phyloP scores from a whole-genome alignment of 2,888 invertebrate genomes.

The Dolomedes plantarius region DNA sequence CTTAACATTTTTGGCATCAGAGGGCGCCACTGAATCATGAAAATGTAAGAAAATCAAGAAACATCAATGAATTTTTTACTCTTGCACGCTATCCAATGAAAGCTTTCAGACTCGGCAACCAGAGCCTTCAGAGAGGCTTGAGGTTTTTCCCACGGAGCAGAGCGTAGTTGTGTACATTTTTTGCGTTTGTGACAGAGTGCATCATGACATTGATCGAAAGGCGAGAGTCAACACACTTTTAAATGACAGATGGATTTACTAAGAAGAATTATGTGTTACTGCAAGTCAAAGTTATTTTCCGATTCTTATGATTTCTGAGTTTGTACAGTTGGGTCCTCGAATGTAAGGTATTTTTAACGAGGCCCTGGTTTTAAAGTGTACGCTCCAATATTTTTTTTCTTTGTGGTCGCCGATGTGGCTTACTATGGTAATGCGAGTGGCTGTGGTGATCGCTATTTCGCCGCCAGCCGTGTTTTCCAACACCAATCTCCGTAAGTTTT shows the following conservation, averaged over 20 bases:
- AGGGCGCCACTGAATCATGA: background rate
- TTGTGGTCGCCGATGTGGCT: constrained; percentile 52
- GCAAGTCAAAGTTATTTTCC: constrained; percentile 23
- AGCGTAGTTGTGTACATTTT: constrained; percentile 19
- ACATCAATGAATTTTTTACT: constrained; percentile 54
- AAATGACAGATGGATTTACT: constrained; percentile 12
- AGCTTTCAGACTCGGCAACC: constrained; percentile 30
- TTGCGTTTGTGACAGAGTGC: constrained; percentile 42
- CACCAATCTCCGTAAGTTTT: constrained; percentile 59
- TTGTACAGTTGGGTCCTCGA: constrained; percentile 12
- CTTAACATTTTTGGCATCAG: no score
- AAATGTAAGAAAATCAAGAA: background rate
- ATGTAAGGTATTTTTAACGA: constrained; percentile 20
- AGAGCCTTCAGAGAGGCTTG: constrained; percentile 23
- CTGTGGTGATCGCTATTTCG: constrained; percentile 45
- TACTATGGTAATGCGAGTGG: constrained; percentile 49
- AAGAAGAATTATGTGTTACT: background rate
- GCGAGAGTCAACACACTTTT: constrained; percentile 30
- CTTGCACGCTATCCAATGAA: constrained; percentile 9
- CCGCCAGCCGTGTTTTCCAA: constrained; percentile 47
- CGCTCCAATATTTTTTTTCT: constrained; percentile 26
- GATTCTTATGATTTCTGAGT: constrained; percentile 34
- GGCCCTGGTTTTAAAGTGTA: constrained; percentile 25
- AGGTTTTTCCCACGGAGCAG: constrained; percentile 14
- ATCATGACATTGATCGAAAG: constrained; percentile 32